Conservation (phyloP, 2,888 invertebrate genomes). For the Chrysolina oricalcia region DNA sequence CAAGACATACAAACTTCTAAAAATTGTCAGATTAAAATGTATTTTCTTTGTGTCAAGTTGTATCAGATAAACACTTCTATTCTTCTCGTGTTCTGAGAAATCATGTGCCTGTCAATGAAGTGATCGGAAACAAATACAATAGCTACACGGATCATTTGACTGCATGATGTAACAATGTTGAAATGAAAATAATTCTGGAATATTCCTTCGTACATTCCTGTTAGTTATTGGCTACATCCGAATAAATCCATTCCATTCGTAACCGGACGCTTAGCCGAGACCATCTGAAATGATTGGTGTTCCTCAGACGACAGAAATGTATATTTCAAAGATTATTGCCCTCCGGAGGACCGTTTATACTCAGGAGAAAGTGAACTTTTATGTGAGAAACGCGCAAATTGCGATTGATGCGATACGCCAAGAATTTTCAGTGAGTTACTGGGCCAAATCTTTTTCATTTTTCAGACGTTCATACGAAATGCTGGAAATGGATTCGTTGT, state of each 20-base stretch:
- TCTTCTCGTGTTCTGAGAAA: no score
- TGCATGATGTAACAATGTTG: no score
- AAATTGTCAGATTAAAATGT: no score
- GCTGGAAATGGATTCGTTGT: no score
- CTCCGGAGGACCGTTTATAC: background rate
- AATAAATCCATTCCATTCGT: background rate
- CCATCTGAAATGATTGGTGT: background rate
- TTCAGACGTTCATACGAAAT: background rate
- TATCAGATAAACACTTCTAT: no score
- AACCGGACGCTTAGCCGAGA: background rate
- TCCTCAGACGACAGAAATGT: conserved; percentile 6
- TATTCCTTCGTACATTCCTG: background rate
- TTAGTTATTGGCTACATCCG: background rate
- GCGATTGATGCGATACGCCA: conserved; percentile 3
- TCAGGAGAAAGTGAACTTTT: background rate
- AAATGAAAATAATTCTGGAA: background rate
- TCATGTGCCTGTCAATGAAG: no score
- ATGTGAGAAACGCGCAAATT: background rate
- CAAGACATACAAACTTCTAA: no score
- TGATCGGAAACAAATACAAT: no score
- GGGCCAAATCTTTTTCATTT: background rate
- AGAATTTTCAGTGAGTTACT: background rate
- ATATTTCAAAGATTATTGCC: conserved; percentile 14
- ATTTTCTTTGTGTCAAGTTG: no score
- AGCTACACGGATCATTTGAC: no score